Conservation (phyloP, 2,113 vertebrate species). For the Struthidea cinerea region DNA sequence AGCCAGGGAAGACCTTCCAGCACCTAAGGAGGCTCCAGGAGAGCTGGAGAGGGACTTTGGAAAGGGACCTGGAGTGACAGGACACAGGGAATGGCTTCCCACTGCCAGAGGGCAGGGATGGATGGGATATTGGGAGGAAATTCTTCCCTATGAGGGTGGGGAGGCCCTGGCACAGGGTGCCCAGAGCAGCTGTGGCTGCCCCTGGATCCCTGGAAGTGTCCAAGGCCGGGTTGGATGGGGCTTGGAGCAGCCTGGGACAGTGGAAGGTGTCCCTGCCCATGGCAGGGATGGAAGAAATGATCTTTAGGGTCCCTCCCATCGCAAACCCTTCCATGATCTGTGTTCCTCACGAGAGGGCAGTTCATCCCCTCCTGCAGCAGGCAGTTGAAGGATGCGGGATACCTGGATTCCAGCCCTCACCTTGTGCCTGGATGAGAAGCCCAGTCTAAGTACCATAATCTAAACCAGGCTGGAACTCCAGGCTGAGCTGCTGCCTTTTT, state of each 20-base stretch:
- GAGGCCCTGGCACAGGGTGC: neutral
- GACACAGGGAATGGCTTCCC: neutral
- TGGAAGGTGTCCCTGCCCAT: neutral
- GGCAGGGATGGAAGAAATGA: neutral
- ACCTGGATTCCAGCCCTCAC: neutral
- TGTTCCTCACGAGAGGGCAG: neutral
- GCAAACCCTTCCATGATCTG: neutral
- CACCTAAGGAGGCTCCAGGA: neutral
- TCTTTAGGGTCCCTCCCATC: neutral
- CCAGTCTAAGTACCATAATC: neutral
- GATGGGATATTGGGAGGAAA: neutral
- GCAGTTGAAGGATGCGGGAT: neutral
- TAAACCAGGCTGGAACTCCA: slow-evolving; percentile 16
- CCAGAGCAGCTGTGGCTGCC: neutral
- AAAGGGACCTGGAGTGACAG: neutral
- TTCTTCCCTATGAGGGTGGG: accelerated
- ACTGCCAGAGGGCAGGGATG: neutral
- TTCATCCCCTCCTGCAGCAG: neutral
- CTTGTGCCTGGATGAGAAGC: neutral
- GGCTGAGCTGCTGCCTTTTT: neutral
- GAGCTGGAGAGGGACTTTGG: neutral
- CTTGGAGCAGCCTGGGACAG: accelerated
- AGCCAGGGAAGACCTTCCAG: neutral
- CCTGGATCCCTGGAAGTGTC: neutral
- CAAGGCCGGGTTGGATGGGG: accelerated